Conservation (phyloP, 2,888 invertebrate species). For the Leptothorax acervorum region DNA sequence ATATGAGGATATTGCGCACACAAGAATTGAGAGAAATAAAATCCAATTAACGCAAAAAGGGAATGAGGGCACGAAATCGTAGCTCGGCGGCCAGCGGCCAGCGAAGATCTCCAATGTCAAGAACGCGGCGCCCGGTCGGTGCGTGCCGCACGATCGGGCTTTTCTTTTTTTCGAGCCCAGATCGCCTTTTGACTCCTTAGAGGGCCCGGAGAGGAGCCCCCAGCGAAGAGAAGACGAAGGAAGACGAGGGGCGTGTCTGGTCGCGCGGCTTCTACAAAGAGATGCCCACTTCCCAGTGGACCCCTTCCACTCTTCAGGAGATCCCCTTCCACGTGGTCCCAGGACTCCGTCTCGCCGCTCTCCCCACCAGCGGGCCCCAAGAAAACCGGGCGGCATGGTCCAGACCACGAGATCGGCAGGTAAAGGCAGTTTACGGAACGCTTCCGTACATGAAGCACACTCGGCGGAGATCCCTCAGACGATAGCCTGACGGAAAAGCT, state of each 20-base stretch:
- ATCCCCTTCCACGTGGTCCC: slow-evolving; percentile 78
- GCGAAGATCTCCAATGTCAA: slow-evolving; percentile 62
- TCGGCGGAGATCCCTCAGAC: slow-evolving; percentile 58
- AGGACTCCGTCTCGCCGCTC: slow-evolving; percentile 62
- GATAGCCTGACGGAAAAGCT: slow-evolving; percentile 3
- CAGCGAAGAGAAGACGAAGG: slow-evolving; percentile 77
- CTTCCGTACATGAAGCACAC: slow-evolving; percentile 80
- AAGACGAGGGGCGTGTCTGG: slow-evolving; percentile 82
- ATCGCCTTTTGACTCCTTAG: slow-evolving; percentile 69
- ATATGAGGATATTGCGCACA: too few species aligned
- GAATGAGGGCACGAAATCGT: not conserved
- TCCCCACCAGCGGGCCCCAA: slow-evolving; percentile 75
- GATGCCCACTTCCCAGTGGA: slow-evolving; percentile 79
- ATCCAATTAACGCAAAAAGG: slow-evolving; percentile 38
- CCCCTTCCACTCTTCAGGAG: slow-evolving; percentile 74
- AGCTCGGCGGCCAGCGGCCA: slow-evolving; percentile 23
- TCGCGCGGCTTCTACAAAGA: slow-evolving; percentile 83
- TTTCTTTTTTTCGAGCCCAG: slow-evolving; percentile 56
- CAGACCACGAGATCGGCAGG: slow-evolving; percentile 83
- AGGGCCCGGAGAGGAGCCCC: slow-evolving; percentile 72
- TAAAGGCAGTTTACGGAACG: slow-evolving; percentile 83
- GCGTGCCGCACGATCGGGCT: slow-evolving; percentile 65
- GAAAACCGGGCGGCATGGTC: slow-evolving; percentile 84
- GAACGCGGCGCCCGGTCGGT: slow-evolving; percentile 68
- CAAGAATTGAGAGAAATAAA: slow-evolving; percentile 35